Percentiles rank a stretch among this genome's conserved stretches.
phyloP scores from a whole-genome alignment of 1,140 invertebrate species.

The Littorina saxatilis region DNA sequence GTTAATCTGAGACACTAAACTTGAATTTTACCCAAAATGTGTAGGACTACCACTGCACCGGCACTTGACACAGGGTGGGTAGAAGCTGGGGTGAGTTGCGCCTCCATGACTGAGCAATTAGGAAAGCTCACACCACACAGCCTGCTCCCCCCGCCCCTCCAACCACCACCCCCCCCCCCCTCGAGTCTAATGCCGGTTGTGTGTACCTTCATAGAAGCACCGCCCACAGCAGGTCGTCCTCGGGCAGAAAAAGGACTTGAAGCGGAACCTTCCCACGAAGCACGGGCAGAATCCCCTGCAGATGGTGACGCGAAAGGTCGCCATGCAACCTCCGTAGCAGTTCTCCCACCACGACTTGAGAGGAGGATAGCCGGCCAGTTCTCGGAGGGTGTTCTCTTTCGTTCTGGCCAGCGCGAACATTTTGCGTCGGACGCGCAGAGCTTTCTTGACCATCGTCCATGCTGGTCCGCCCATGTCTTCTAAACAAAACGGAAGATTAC shows the following conservation, averaged over 20 bases:
- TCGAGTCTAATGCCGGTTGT: no score
- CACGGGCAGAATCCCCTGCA: constrained; percentile 62
- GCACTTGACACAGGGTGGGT: no score
- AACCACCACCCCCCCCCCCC: neutral
- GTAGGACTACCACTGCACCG: no score
- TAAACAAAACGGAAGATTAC: neutral
- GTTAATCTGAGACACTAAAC: no score
- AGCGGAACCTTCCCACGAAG: constrained; percentile 45
- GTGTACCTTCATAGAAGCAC: constrained; percentile 9
- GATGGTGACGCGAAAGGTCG: constrained; percentile 41
- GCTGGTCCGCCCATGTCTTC: neutral
- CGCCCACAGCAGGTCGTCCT: constrained; percentile 22
- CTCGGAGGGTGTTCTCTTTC: constrained; percentile 62
- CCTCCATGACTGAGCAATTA: no score
- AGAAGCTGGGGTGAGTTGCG: no score
- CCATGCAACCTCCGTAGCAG: constrained; percentile 40
- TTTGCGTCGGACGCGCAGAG: constrained; percentile 21
- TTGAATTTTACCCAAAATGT: no score
- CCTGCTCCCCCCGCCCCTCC: neutral
- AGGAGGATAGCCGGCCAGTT: constrained; percentile 58
- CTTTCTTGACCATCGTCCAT: constrained; percentile 19
- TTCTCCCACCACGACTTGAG: constrained; percentile 54
- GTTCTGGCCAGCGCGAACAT: constrained; percentile 35
- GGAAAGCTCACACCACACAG: no score
- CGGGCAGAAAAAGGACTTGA: constrained; percentile 27